These are phyloP conservation scores for Pseudonaja textilis DNA, from an alignment of 2,113 vertebrate species.

Conservation along the genomic window DNA sequence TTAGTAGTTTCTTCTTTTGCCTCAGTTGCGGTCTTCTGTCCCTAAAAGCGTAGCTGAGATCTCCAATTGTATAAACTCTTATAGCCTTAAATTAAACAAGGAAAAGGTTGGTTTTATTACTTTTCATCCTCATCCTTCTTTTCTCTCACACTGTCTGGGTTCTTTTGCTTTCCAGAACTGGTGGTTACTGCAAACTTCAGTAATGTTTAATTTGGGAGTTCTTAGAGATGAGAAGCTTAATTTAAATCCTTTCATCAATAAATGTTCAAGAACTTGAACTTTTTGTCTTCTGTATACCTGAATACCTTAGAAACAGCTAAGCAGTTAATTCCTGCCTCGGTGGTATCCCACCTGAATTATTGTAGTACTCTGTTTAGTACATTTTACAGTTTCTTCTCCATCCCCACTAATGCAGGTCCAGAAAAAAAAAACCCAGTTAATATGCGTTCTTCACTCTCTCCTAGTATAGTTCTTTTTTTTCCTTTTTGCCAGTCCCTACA, in stretches of 20 bases:
- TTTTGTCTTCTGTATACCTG: not conserved
- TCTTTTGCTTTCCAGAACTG: not conserved
- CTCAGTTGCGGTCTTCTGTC: not conserved
- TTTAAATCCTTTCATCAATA: not conserved
- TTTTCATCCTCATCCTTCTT: not conserved
- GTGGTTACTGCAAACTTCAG: not conserved
- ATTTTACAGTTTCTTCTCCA: not conserved
- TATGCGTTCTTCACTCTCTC: not conserved
- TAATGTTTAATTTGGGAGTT: not conserved
- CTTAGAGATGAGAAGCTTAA: not conserved
- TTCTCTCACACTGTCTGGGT: not conserved
- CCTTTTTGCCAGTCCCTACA: not conserved
- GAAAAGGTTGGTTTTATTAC: not conserved
- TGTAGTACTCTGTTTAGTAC: not conserved
- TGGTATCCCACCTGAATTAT: not conserved
- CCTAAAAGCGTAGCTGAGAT: not conserved
- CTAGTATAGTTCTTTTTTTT: not conserved
- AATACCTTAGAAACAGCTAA: not conserved
- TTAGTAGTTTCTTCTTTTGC: not conserved
- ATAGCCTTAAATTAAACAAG: not conserved
- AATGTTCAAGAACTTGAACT: not conserved
- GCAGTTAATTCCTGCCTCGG: not conserved
- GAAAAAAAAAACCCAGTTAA: not conserved
- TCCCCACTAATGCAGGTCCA: not conserved
- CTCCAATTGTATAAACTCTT: not conserved